Conservation (phyloP, 1,140 invertebrate species). For the Calosoma granatense region DNA sequence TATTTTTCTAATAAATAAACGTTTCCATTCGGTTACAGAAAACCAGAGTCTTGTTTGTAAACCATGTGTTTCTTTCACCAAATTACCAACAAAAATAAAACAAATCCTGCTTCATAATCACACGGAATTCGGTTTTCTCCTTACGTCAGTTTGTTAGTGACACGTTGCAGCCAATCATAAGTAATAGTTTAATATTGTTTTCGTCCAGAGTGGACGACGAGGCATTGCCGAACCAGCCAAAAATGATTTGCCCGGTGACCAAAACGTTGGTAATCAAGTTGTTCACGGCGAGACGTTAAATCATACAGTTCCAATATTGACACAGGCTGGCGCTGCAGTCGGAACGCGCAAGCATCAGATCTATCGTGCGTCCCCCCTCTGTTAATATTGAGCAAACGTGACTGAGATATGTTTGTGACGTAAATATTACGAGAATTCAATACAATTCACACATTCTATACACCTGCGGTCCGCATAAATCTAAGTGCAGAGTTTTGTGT, state of each 20-base stretch:
- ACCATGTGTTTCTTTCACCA: no score
- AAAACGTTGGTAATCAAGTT: background rate
- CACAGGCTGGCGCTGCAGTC: background rate
- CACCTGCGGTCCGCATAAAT: slow-evolving; percentile 5
- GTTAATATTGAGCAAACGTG: background rate
- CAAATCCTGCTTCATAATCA: no score
- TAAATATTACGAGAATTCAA: slow-evolving; percentile 1
- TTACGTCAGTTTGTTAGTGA: background rate
- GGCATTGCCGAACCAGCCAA: background rate
- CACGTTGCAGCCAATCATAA: background rate
- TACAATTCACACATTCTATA: slow-evolving; percentile 1
- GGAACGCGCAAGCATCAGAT: background rate
- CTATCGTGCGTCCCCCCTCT: background rate
- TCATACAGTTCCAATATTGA: background rate
- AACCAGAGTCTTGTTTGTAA: no score
- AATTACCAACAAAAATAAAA: no score
- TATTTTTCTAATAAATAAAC: no score
- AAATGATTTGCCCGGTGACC: background rate
- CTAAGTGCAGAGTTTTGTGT: no score
- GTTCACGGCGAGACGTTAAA: background rate
- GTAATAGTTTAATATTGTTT: background rate
- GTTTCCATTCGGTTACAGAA: no score
- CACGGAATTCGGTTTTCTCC: no score
- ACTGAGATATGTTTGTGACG: slow-evolving; percentile 3
- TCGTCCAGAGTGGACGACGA: background rate